Percentiles rank a stretch among this genome's conserved stretches.
These are phyloP conservation scores for Drosophila anomalata DNA, from an alignment of 2,888 invertebrate species.

Conservation along the genomic window DNA sequence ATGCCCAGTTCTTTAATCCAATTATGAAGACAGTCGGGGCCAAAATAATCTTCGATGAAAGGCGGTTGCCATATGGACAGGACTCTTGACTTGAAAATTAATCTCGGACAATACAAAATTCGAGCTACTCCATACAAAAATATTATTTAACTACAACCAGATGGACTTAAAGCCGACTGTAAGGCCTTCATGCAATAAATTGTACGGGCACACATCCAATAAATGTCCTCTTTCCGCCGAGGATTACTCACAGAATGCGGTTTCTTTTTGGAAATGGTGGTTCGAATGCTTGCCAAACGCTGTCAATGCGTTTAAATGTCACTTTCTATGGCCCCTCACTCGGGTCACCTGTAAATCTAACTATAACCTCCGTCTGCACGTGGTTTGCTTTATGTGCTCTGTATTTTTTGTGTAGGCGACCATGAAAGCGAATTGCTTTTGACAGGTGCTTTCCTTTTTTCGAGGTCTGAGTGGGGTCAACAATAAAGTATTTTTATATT, in stretches of 20 bases:
- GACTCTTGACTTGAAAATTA: conserved; percentile 8
- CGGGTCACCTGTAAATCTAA: conserved; percentile 21
- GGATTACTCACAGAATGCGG: not conserved
- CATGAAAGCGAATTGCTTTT: conserved; percentile 19
- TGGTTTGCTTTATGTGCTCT: conserved; percentile 18
- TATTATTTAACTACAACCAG: not conserved
- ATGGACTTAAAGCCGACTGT: not conserved
- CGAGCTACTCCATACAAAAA: not conserved
- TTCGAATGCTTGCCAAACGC: conserved; percentile 3
- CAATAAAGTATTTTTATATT: conserved; percentile 9
- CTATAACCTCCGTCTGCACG: conserved; percentile 35
- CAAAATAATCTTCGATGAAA: not conserved
- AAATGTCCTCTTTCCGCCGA: not conserved
- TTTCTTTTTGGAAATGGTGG: not conserved
- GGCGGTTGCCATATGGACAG: conserved; percentile 3
- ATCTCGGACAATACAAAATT: not conserved
- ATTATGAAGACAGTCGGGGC: not conserved
- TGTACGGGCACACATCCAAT: not conserved
- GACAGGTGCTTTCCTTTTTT: conserved; percentile 13
- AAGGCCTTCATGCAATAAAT: not conserved
- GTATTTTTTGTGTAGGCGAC: conserved; percentile 10
- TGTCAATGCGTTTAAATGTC: conserved; percentile 34
- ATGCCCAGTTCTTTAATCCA: not conserved
- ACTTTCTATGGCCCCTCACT: conserved; percentile 1
- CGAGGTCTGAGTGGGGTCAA: conserved; percentile 12